Evolutionary conservation across 2,888 invertebrate genomes (phyloP), one percentile per base, ranked within the genome.

Genomic region (Trachelus troglodyta): DNA sequence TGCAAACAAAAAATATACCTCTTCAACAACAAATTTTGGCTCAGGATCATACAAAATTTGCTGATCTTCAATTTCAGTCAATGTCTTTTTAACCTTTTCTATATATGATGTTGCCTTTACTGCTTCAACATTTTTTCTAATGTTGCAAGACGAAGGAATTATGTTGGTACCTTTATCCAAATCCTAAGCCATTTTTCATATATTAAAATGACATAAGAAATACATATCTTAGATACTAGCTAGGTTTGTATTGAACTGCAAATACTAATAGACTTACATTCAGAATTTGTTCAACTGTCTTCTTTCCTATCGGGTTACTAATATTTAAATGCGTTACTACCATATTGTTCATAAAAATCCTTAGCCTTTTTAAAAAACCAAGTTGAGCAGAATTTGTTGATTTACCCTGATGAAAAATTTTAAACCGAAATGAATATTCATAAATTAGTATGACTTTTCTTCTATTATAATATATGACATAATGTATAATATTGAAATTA

Each of bases 261-360:
- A 40, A 40, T 15, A 40, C 15, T 40, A 12, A 15, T 15, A 15
- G 15, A 40, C 40, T 40, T 40, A 40, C 40, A 40, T 40, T 40
- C 3, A 40, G 40, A 40, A 40, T 40, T 30, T 15, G 12, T 69
- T 69, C 69, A 69, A 12, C 69, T 69, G 33, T 69, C 30, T 69
- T 33, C 15, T 69, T 69, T 30, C 9, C 30, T 79, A 75, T 75
- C 37, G 1, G 79, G 68, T 76, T 15, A 69, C 35, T 37, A 76
- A 34, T n/a, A 79, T 40, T 69, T 34, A 30, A 56, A 23, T 69
- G 56, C 1, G 75, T 68, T 12, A 31, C 11, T 31, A 84, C 78
- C 34, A 87, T 71, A 40, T 81, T 81, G 73, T 82, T 85, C n/a
- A 87, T 84, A 77, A 87, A 89, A n/a, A 84, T 56, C 33, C 84